Conservation (phyloP, 2,797 vertebrate genomes). For the Sciurus carolinensis region DNA sequence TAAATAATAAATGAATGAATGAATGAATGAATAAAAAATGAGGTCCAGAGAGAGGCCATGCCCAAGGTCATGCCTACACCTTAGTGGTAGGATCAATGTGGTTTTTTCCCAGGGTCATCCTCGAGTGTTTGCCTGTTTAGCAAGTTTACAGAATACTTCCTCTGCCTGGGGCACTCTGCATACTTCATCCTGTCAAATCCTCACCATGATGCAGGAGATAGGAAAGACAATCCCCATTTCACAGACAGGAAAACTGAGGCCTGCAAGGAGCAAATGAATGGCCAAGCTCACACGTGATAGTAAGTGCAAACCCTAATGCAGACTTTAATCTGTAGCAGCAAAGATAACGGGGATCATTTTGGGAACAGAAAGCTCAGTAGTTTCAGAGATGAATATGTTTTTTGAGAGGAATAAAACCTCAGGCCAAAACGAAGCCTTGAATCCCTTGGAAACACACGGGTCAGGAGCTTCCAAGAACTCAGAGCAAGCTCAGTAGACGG, state of each 20-base stretch:
- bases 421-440: neutral
- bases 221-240: neutral
- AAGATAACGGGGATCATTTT: accelerated
- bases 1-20: neutral
- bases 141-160: no score
- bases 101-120: accelerated
- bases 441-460: neutral
- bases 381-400: neutral
- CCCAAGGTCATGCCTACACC: accelerated
- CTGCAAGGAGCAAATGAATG: neutral
- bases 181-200: neutral
- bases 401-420: neutral
- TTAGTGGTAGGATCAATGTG: neutral
- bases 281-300: neutral
- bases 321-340: no score
- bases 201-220: neutral
- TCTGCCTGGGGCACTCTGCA: neutral
- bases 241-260: neutral
- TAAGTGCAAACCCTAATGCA: neutral
- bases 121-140: neutral
- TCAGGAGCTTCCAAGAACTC: neutral
- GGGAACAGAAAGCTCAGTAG: neutral
- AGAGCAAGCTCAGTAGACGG: neutral
- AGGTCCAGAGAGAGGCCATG: neutral
- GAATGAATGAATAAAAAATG: neutral